Conservation (phyloP, 2,888 invertebrate species). For the Dione juno region DNA sequence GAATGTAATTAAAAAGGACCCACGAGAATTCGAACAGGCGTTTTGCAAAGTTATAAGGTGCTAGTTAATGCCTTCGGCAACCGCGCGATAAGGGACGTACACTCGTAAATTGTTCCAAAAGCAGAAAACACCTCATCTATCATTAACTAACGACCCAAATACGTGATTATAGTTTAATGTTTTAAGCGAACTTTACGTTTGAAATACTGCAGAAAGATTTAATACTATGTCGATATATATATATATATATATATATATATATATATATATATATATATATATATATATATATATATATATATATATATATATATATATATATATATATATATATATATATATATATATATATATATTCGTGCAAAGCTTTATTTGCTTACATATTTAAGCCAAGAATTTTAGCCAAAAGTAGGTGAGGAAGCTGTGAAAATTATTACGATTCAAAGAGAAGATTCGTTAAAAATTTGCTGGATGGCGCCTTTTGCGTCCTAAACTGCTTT, state of each 20-base stretch:
- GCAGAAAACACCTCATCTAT: slow-evolving; percentile 21
- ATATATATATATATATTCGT: too few relatives aligned
- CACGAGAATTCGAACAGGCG: slow-evolving; percentile 37
- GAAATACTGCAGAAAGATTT: background rate
- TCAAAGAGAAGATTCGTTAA: slow-evolving; percentile 21
- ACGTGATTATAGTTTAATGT: slow-evolving; percentile 5
- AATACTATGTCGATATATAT: too few relatives aligned
- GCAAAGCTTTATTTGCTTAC: background rate
- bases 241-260: too few relatives aligned
- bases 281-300: too few relatives aligned
- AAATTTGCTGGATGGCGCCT: slow-evolving; percentile 14
- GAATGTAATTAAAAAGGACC: slow-evolving; percentile 46
- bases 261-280: too few relatives aligned
- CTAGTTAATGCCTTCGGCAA: slow-evolving; percentile 37
- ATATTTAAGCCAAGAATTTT: background rate
- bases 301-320: too few relatives aligned
- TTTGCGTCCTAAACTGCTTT: slow-evolving; percentile 35
- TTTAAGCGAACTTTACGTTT: background rate
- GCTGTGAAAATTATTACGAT: background rate
- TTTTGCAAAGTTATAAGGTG: slow-evolving; percentile 38
- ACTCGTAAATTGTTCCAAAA: slow-evolving; percentile 16
- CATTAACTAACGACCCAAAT: slow-evolving; percentile 13
- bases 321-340: too few relatives aligned
- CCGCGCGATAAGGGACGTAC: slow-evolving; percentile 45
- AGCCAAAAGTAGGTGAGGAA: background rate